A percentile compares a stretch with the other conserved stretches of the same genome.
phyloP scores from a whole-genome alignment of 2,113 vertebrate species.

The Vombatus ursinus region DNA sequence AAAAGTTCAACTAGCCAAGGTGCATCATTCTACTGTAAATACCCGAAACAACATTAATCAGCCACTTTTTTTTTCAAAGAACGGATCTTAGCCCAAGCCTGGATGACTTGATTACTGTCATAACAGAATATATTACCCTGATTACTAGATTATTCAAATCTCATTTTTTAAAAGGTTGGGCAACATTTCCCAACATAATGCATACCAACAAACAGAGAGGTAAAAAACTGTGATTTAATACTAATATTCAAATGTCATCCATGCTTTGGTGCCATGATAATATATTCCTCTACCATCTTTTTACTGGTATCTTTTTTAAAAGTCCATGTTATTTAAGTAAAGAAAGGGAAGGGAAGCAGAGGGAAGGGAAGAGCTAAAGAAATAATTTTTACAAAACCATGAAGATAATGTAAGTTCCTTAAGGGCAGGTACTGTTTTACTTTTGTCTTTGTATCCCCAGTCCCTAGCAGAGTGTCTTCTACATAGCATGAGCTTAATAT shows the following conservation, averaged over 20 bases:
- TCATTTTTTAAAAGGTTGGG: conserved; percentile 58
- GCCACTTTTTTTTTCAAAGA: conserved; percentile 63
- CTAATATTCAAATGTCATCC: conserved; percentile 24
- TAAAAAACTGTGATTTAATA: conserved; percentile 23
- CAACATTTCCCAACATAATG: conserved; percentile 65
- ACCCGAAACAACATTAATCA: conserved; percentile 73
- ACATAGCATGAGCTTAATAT: conserved; percentile 54
- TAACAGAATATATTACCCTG: conserved; percentile 74
- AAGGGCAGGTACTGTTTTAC: not conserved
- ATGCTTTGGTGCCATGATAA: not conserved
- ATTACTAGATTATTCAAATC: conserved; percentile 70
- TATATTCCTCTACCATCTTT: not conserved
- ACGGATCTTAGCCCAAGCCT: conserved; percentile 75
- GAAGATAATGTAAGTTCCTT: not conserved
- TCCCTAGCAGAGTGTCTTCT: conserved; percentile 63
- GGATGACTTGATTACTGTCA: conserved; percentile 76
- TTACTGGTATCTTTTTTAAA: not conserved
- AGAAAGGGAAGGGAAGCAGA: not conserved
- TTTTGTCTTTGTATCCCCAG: conserved; percentile 44
- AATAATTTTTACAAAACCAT: not conserved
- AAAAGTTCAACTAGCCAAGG: conserved; percentile 77
- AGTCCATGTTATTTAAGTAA: not conserved
- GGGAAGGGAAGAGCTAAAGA: not conserved
- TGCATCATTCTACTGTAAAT: conserved; percentile 65
- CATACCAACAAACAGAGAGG: conserved; percentile 68